Percentiles rank a stretch among this genome's conserved stretches.
phyloP scores from a whole-genome alignment of 2,888 invertebrate genomes.

The Cynaeus angustus region DNA sequence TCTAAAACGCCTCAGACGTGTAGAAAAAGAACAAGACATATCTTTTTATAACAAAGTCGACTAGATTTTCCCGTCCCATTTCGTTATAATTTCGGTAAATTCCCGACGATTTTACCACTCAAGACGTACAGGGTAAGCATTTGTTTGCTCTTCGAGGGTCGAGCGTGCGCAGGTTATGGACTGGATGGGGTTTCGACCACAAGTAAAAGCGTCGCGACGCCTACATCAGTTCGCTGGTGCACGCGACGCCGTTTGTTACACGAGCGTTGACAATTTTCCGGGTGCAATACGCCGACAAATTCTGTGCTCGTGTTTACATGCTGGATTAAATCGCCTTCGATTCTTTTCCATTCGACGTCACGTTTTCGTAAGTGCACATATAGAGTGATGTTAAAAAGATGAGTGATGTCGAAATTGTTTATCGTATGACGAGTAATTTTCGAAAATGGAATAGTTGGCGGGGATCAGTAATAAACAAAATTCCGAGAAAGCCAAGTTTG shows the following conservation, averaged over 20 bases:
- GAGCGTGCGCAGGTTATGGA: slow-evolving; percentile 52
- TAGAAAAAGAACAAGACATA: too few relatives aligned
- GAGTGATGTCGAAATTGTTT: too few relatives aligned
- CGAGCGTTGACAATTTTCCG: slow-evolving; percentile 5
- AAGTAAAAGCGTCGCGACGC: slow-evolving; percentile 56
- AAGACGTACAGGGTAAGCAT: slow-evolving; percentile 48
- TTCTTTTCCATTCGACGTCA: too few relatives aligned
- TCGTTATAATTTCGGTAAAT: neutral
- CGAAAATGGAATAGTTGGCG: too few relatives aligned
- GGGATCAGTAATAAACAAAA: too few relatives aligned
- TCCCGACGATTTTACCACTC: slow-evolving; percentile 17
- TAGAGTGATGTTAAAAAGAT: too few relatives aligned
- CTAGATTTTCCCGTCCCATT: too few relatives aligned
- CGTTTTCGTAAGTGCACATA: too few relatives aligned
- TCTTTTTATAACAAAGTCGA: too few relatives aligned
- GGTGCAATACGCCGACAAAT: slow-evolving; percentile 11
- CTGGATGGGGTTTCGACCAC: slow-evolving; percentile 52
- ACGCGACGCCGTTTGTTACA: slow-evolving; percentile 45
- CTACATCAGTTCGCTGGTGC: slow-evolving; percentile 56
- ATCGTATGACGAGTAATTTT: too few relatives aligned
- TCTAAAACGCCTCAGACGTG: too few relatives aligned
- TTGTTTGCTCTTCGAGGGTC: slow-evolving; percentile 47
- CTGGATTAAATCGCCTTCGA: neutral
- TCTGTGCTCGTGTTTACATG: slow-evolving; percentile 5
- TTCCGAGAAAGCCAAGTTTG: too few relatives aligned